These are phyloP conservation scores for Cylloceria caligata DNA, from an alignment of 2,888 invertebrate species.

Conservation along the genomic window DNA sequence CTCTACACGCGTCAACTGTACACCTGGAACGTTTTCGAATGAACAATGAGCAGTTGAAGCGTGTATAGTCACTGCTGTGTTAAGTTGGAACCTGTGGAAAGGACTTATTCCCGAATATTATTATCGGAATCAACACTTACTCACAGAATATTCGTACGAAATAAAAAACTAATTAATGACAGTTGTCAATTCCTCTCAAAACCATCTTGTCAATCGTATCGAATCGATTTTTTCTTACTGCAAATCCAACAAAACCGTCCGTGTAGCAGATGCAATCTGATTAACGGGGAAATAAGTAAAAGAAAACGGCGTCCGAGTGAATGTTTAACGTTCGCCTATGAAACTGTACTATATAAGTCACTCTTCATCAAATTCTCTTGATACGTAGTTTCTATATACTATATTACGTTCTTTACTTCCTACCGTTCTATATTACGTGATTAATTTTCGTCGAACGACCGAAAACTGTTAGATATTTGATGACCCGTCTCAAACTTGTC, in stretches of 20 bases:
- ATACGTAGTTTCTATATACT: conserved; percentile 44
- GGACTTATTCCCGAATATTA: too few species aligned
- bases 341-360: conserved; percentile 55
- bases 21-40: too few species aligned
- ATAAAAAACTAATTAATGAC: neutral
- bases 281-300: conserved; percentile 20
- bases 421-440: conserved; percentile 22
- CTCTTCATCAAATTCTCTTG: conserved; percentile 59
- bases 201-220: neutral
- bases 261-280: conserved; percentile 27
- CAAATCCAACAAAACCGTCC: conserved; percentile 37
- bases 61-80: too few species aligned
- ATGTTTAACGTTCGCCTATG: conserved; percentile 39
- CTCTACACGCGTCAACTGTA: too few species aligned
- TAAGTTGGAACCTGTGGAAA: too few species aligned
- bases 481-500: conserved; percentile 50
- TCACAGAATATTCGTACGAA: neutral
- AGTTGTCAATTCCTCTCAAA: neutral
- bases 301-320: conserved; percentile 5
- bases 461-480: conserved; percentile 41
- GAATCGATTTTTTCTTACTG: conserved; percentile 2
- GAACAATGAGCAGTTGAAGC: too few species aligned
- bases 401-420: conserved; percentile 3
- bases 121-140: neutral
- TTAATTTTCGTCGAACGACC: conserved; percentile 39